Conservation (phyloP, 2,888 invertebrate species). For the Erebia aethiops region DNA sequence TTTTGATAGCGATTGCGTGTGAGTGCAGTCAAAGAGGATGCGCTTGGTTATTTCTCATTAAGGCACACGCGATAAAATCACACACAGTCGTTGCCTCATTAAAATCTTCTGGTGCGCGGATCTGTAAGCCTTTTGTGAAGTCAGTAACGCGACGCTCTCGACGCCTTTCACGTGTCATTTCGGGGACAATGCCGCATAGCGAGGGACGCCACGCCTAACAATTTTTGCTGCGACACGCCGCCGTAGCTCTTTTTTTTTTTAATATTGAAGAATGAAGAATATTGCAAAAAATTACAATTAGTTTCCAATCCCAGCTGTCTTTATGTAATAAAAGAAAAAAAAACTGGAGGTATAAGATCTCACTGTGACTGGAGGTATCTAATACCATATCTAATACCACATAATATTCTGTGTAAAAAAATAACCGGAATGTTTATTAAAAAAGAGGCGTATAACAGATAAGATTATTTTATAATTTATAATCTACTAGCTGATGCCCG, state of each 20-base stretch:
- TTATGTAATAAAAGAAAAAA: conserved; percentile 33
- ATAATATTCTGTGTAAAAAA: too few species aligned
- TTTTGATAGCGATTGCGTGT: conserved; percentile 61
- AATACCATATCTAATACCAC: too few species aligned
- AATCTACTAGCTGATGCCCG: too few species aligned
- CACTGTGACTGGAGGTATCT: not conserved
- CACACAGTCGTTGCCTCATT: conserved; percentile 83
- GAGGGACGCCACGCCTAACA: conserved; percentile 61
- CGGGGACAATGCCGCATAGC: conserved; percentile 73
- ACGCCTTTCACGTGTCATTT: conserved; percentile 82
- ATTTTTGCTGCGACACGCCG: conserved; percentile 70
- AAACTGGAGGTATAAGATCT: not conserved
- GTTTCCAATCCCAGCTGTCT: not conserved
- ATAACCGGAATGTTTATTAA: too few species aligned
- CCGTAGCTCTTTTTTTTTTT: conserved; percentile 58
- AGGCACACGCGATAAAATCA: conserved; percentile 81
- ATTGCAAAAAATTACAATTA: not conserved
- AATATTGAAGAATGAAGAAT: conserved; percentile 55
- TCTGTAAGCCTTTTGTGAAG: conserved; percentile 82
- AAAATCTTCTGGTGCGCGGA: conserved; percentile 83
- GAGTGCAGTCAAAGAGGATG: conserved; percentile 77
- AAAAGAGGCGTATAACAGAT: too few species aligned
- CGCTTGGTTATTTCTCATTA: conserved; percentile 83
- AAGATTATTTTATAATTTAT: too few species aligned
- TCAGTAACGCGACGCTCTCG: conserved; percentile 72